Percentiles rank a stretch among this genome's conserved stretches.
phyloP scores from a whole-genome alignment of 2,888 invertebrate species.

The Plutella xylostella region DNA sequence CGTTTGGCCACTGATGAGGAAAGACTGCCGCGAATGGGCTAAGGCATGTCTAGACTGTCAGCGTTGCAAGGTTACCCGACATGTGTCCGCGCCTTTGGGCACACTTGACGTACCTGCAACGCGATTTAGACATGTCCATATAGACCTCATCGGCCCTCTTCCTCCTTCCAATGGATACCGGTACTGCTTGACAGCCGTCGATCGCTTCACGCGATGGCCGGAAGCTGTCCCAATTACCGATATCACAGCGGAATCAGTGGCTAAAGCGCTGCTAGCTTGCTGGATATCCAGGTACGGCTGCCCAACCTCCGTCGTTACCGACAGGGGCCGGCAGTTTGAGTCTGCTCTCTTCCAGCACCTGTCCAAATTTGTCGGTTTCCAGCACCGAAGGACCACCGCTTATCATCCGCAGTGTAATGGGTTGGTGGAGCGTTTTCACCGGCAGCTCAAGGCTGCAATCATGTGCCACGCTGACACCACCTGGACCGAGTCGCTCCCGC shows the following conservation, averaged over 20 bases:
- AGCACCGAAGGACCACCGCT: constrained; percentile 18
- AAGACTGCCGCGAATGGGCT: constrained; percentile 27
- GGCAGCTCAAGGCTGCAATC: constrained; percentile 35
- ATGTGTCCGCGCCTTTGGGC: constrained; percentile 17
- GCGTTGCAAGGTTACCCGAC: constrained; percentile 25
- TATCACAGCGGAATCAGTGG: constrained; percentile 7
- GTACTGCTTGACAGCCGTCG: constrained; percentile 20
- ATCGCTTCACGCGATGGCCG: constrained; percentile 20
- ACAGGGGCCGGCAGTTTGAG: constrained; percentile 27
- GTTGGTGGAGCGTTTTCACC: constrained; percentile 27
- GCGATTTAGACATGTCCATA: constrained; percentile 12
- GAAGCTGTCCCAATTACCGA: constrained; percentile 6
- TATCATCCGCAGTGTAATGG: constrained; percentile 22
- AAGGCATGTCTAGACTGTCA: constrained; percentile 27
- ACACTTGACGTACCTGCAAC: constrained; percentile 10
- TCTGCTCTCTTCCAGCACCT: constrained; percentile 18
- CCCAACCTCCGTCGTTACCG: constrained; percentile 8
- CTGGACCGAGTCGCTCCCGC: constrained; percentile 24
- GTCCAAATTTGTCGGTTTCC: constrained; percentile 14
- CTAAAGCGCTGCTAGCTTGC: constrained; percentile 1
- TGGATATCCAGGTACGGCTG: constrained; percentile 12
- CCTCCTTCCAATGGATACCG: constrained; percentile 14
- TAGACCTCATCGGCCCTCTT: constrained; percentile 18
- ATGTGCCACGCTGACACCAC: constrained; percentile 16
- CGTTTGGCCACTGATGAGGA: constrained; percentile 30